Base-by-base conservation (phyloP, 2,797 vertebrate genomes). In the Pantherophis vulpinus region DNA sequence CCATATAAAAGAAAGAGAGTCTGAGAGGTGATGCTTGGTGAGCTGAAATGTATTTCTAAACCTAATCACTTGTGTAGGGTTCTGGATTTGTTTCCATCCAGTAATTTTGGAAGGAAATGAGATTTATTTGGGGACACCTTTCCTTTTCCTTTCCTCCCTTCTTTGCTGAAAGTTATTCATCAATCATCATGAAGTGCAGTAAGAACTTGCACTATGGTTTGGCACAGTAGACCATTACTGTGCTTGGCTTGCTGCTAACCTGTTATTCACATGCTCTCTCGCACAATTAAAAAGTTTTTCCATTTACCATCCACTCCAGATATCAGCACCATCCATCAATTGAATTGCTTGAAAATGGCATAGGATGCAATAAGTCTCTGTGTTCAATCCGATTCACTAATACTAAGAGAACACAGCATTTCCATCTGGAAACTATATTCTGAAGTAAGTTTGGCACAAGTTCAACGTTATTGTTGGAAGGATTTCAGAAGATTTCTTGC, bases 401-500 rank as follows among this genome's bases (percentile, higher is more conserved):
- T 25, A 95, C 74, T 92, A 87, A 93, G 94, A 96, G 83, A 90
- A 87, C 10, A 66, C 54, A 93, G 32, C 95, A 93, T 92, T 83
- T 95, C 90, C 74, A 94, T 95, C 95, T 93, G 94, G 94, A 92
- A 94, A 96, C 92, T 70, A 94, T 95, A 96, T 96, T 91, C 96
- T 95, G 94, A 95, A 94, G 88, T 91, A 27, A 96, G 94, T 94
- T 96, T 95, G 89, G 94, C 90, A 92, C 91, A 86, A 91, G 90
- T 86, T 94, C 96, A 91, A 93, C 59, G 66, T 94, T 95, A 94
- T 95, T 95, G 74, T 95, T 95, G 94, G 94, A 96, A 95, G 87
- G 87, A 63, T 97, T 95, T 97, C 96, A 96, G 92, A 95, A 95
- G 94, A 23, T 93, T 94, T 95, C 94, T 93, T 90, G 70, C 91